Evolutionary conservation across 2,113 vertebrate species (phyloP).

Genomic region (Pteronura brasiliensis): DNA sequence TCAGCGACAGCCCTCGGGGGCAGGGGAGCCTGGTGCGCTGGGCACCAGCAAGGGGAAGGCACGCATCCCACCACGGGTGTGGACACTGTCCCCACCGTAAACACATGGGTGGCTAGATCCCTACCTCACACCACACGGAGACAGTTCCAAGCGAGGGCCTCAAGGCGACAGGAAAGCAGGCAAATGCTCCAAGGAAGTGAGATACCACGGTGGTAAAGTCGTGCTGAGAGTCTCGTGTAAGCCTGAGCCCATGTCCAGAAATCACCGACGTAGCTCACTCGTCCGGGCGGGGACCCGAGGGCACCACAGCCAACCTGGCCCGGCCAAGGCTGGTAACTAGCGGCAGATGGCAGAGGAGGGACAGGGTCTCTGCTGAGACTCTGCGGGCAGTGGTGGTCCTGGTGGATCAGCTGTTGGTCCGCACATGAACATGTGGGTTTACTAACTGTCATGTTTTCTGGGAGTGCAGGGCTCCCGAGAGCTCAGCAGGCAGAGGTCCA

Average conservation of each 20-base stretch:
- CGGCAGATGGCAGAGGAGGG: no score
- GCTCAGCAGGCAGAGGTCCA: not conserved
- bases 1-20: not conserved
- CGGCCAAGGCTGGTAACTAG: not conserved
- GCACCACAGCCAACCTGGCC: not conserved
- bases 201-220: not conserved
- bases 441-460: not conserved
- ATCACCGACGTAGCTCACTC: rapidly evolving
- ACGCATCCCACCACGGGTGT: rapidly evolving
- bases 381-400: not conserved
- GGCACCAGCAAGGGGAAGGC: not conserved
- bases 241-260: not conserved
- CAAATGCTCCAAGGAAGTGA: not conserved
- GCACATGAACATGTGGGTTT: not conserved
- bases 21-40: rapidly evolving
- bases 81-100: not conserved
- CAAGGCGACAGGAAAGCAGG: no score
- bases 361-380: not conserved
- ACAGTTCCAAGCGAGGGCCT: no score
- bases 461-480: not conserved
- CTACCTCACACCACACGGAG: not conserved
- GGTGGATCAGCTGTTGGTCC: not conserved
- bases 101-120: not conserved
- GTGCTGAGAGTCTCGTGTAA: not conserved
- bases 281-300: not conserved